These are phyloP conservation scores for Acanthosepion lycidas DNA, from an alignment of 2,888 invertebrate genomes.

Conservation along the genomic window DNA sequence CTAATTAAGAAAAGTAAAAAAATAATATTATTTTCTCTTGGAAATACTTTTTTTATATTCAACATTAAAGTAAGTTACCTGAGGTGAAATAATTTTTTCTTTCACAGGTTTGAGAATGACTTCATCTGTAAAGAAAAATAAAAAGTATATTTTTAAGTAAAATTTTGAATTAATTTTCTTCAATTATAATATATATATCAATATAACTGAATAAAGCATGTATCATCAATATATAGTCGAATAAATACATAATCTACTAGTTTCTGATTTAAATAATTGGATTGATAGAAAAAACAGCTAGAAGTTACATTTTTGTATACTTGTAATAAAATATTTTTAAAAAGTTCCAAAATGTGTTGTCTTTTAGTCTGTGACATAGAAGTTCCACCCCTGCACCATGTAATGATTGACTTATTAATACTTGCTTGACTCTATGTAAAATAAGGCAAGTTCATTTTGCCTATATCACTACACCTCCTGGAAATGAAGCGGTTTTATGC, in stretches of 20 bases:
- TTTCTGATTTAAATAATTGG: background rate
- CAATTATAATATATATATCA: background rate
- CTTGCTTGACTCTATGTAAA: too few species aligned
- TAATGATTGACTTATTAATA: too few species aligned
- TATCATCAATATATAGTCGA: background rate
- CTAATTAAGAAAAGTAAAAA: background rate
- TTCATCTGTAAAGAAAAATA: background rate
- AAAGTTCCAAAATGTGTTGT: too few species aligned
- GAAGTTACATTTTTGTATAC: background rate
- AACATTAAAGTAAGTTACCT: background rate
- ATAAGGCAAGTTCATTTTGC: too few species aligned
- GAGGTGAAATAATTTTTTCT: background rate
- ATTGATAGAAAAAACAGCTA: background rate
- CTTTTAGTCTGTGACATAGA: too few species aligned
- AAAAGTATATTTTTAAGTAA: background rate
- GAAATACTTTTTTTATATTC: background rate
- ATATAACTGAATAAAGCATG: background rate
- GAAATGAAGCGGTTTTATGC: too few species aligned
- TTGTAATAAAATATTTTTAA: background rate
- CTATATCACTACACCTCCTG: too few species aligned
- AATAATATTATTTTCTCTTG: background rate
- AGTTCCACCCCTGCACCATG: too few species aligned
- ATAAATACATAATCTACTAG: background rate
- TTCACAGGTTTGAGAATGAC: background rate
- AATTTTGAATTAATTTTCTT: background rate